Evolutionary conservation across 2,113 vertebrate genomes (phyloP), one percentile per base, ranked within the genome.

Genomic region (Garra rufa): DNA sequence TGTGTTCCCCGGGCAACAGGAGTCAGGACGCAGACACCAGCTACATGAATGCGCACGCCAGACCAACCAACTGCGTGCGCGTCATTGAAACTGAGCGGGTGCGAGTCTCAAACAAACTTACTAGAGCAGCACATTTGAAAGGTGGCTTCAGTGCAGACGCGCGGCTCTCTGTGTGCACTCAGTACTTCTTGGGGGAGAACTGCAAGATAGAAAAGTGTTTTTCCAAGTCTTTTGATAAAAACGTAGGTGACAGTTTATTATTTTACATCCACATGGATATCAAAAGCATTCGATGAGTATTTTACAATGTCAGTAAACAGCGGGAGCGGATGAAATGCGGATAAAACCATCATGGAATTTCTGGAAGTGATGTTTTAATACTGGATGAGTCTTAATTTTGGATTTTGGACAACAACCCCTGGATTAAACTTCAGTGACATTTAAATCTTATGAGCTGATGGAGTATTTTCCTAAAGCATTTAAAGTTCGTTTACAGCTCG

Each of bases 31-130:
- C 44, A 17, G 59, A 26, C 5, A 61, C 24, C 4, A 30, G 48
- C 76, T 46, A 76, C 91, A 86, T 88, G 93, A 86, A 83, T 89
- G 92, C 92, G 92, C 90, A 91, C 92, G 92, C 86, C 67, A 19
- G 1, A 4, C 86, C 50, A 80, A 80, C 69, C 48, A 77, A 83
- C 82, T 88, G 90, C 85, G 89, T 67, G 88, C 89, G 89, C 91
- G 76, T 46, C 57, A 63, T 1, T 63, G 76, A 79, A 63, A 63
- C 57, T 17, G 30, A 69, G 34, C 30, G 30, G 30, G 50, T 55
- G 74, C 9, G 34, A 34, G 90, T 85, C 46, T 76, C 48, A 44
- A 55, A 70, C 41, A 75, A 43, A 26, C 85, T 86, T 55, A 85
- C 83, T 15, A 89, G 91, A 91, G 71, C 88, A 83, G 85, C 88